A percentile compares a stretch with the other conserved stretches of the same genome.
Evolutionary conservation across 2,797 vertebrate species (phyloP).

Genomic region (Semotilus atromaculatus): DNA sequence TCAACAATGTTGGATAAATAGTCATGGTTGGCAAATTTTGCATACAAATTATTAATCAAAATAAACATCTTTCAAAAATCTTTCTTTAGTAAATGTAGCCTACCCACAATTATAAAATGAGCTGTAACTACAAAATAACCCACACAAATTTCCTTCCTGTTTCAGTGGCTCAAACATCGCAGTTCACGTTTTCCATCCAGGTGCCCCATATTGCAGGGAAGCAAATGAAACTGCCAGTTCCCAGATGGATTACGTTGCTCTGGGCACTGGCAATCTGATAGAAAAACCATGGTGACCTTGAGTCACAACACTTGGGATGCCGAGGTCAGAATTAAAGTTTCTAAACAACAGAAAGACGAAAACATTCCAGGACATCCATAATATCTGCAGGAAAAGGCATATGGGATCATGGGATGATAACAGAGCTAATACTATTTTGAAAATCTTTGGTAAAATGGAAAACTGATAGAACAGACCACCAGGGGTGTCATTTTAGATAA

Average conservation of each 20-base stretch:
- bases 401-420: not conserved
- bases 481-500: not conserved
- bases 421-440: not conserved
- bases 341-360: conserved; percentile 1
- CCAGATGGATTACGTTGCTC: conserved; percentile 36
- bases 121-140: conserved; percentile 11
- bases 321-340: conserved; percentile 2
- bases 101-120: not conserved
- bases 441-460: not conserved
- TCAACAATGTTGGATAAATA: not conserved
- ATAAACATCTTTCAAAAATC: not conserved
- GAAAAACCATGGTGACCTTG: conserved; percentile 43
- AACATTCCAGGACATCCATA: not conserved
- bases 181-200: conserved; percentile 32
- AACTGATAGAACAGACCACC: not conserved
- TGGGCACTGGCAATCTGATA: conserved; percentile 32
- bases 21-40: not conserved
- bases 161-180: conserved; percentile 18
- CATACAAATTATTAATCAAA: not conserved
- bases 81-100: not conserved
- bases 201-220: conserved; percentile 21
- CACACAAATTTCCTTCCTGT: conserved; percentile 6
- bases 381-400: not conserved
- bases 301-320: conserved; percentile 11
- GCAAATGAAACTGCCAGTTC: conserved; percentile 27